These are phyloP conservation scores for Hyppa rectilinea DNA, from an alignment of 2,888 invertebrate species.

Conservation along the genomic window DNA sequence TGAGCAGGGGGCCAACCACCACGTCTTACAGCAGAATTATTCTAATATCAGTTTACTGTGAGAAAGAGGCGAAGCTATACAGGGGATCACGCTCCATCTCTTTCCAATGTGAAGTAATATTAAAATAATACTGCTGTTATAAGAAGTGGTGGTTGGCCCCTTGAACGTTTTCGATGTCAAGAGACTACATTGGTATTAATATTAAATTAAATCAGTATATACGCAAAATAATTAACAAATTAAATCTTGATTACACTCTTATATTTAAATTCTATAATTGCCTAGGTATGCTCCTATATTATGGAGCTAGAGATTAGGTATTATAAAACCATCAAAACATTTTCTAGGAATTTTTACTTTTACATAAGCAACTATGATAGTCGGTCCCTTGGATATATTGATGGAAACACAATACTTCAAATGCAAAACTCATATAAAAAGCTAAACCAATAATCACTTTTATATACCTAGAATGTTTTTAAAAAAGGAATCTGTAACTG, in stretches of 20 bases:
- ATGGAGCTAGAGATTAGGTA: no score
- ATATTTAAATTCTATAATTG: no score
- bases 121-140: no score
- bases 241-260: neutral
- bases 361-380: neutral
- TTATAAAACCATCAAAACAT: neutral
- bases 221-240: conserved; percentile 1
- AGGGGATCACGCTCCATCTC: no score
- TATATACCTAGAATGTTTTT: conserved; percentile 48
- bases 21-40: no score
- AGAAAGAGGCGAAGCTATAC: no score
- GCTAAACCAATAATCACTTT: conserved; percentile 39
- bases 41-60: no score
- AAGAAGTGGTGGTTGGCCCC: no score
- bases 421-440: neutral
- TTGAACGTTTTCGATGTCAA: conserved; percentile 30
- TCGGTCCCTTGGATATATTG: neutral
- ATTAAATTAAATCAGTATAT: conserved; percentile 3
- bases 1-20: no score
- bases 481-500: conserved; percentile 55
- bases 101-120: no score
- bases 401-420: neutral
- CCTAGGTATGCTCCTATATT: no score
- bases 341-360: neutral
- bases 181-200: conserved; percentile 4